Evolutionary conservation across 2,888 invertebrate genomes (phyloP).

Genomic region (Aelia acuminata): DNA sequence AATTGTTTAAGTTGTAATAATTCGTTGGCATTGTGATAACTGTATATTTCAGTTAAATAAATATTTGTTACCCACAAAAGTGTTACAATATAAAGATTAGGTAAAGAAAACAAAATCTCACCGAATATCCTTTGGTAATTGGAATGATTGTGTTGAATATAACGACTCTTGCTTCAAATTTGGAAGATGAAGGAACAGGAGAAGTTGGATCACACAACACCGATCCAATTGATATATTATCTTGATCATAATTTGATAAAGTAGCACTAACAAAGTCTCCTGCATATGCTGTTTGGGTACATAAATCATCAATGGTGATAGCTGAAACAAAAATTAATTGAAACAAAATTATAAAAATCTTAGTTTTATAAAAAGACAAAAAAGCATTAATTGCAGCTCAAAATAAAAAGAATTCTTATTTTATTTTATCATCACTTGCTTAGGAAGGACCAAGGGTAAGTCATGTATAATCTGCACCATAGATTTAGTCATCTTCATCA

Average conservation of each 20-base stretch:
- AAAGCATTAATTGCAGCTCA: no score
- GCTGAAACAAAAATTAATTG: slow-evolving; percentile 68
- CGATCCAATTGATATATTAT: slow-evolving; percentile 88
- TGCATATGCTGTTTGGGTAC: slow-evolving; percentile 85
- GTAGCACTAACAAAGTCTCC: slow-evolving; percentile 93
- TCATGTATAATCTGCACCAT: no score
- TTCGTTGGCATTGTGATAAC: no score
- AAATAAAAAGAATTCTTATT: no score
- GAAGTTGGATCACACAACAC: slow-evolving; percentile 86
- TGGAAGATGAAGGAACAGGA: slow-evolving; percentile 85
- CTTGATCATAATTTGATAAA: slow-evolving; percentile 86
- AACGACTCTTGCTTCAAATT: slow-evolving; percentile 91
- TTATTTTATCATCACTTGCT: no score
- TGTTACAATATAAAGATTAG: background rate
- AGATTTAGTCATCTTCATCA: no score
- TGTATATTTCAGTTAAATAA: no score
- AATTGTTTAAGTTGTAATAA: no score
- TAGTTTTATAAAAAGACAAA: no score
- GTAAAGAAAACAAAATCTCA: slow-evolving; percentile 59
- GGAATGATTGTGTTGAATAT: slow-evolving; percentile 94
- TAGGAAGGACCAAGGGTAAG: no score
- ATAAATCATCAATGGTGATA: slow-evolving; percentile 79
- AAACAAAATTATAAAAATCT: background rate
- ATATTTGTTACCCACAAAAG: no score
- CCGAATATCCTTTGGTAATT: slow-evolving; percentile 82